Evolutionary conservation across 2,888 invertebrate genomes (phyloP), one percentile per base, ranked within the genome.

Genomic region (Nymphalis c-album): DNA sequence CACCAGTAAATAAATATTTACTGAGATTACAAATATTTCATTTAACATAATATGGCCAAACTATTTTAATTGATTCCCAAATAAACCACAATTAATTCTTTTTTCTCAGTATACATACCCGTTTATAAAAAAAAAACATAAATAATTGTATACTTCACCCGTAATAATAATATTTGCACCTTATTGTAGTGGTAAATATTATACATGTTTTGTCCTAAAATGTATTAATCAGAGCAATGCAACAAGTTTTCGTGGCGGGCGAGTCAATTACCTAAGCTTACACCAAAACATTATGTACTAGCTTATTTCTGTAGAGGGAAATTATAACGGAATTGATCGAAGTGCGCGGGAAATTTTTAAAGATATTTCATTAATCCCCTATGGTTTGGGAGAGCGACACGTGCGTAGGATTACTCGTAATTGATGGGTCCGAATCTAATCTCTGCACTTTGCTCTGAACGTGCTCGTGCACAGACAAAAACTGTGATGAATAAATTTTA

Each of bases 351-450:
- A 60, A 60, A 62, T 64, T 75, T 78, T 77, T 79, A 82, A 80
- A 81, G 85, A 85, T 85, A 86, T 87, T 87, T 86, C 83, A 88
- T 88, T 89, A 89, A 89, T 90, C 87, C 86, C 83, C 77, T 82
- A 87, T 85, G 87, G 86, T 88, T 88, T 82, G 83, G 81, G 82
- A 78, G 82, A 81, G 81, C 84, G 76, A 80, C 72, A 81, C 91
- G 90, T 87, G 90, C 77, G 80, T 76, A 80, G 91, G 91, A 87
- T 91, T 91, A 91, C 81, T 74, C 77, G 85, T 90, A 91, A 91
- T 91, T 90, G 90, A 91, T 91, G 91, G 87, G 83, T 80, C 79
- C 84, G 78, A 80, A 81, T 84, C 88, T 91, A 91, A 91, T 90
- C 91, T 90, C 85, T 86, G 87, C 90, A 87, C 88, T 90, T 86